These are phyloP conservation scores for Melanerpes aurifrons DNA, from an alignment of 2,113 vertebrate species.

Conservation along the genomic window DNA sequence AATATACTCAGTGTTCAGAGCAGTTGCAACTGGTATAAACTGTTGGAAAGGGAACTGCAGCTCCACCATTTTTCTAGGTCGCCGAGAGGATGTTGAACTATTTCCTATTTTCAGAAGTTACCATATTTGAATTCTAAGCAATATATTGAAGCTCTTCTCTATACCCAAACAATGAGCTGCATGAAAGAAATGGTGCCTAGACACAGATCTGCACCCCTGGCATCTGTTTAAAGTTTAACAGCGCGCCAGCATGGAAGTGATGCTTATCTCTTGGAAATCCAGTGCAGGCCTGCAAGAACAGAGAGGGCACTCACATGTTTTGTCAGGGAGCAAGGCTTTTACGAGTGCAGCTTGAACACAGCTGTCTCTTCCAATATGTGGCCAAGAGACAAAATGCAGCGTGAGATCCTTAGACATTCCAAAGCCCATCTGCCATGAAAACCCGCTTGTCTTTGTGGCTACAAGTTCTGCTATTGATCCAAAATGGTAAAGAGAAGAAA, in stretches of 20 bases:
- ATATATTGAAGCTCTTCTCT: constrained; percentile 2
- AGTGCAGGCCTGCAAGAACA: constrained; percentile 1
- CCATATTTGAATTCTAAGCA: constrained; percentile 25
- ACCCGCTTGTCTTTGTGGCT: constrained; percentile 76
- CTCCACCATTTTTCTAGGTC: constrained; percentile 32
- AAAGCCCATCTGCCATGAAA: constrained; percentile 79
- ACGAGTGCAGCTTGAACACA: constrained; percentile 82
- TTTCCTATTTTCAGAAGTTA: constrained; percentile 44
- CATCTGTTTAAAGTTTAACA: constrained; percentile 29
- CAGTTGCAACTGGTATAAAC: neutral
- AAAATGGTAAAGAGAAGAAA: constrained; percentile 65
- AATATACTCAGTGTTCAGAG: neutral
- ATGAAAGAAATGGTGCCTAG: constrained; percentile 7
- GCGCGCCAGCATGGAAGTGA: neutral
- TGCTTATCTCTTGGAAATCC: constrained; percentile 56
- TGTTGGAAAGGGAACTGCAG: constrained; percentile 21
- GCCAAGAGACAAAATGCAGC: constrained; percentile 79
- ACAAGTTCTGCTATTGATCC: constrained; percentile 77
- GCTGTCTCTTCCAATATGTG: constrained; percentile 78
- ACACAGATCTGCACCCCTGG: neutral
- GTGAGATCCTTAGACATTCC: constrained; percentile 79
- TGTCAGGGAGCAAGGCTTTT: constrained; percentile 71
- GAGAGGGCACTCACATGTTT: constrained; percentile 29
- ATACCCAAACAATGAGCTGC: neutral
- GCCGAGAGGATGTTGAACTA: neutral